Conservation (phyloP, 2,797 vertebrate species). For the Catharus ustulatus region DNA sequence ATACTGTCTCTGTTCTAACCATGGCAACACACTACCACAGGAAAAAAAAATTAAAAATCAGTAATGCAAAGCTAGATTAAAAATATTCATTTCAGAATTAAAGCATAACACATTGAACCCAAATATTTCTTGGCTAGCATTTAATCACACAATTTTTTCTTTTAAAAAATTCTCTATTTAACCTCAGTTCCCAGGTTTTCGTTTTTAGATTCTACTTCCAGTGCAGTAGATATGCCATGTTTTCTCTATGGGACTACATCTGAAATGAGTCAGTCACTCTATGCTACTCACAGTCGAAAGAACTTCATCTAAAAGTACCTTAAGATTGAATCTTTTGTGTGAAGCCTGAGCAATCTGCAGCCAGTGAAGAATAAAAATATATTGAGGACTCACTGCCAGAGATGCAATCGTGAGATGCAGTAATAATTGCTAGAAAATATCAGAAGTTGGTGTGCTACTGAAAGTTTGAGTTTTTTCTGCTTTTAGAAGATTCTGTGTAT, state of each 20-base stretch:
- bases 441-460: background rate
- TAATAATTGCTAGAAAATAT: slow-evolving; percentile 29
- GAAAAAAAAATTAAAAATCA: background rate
- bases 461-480: background rate
- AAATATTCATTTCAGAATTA: background rate
- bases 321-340: slow-evolving; percentile 46
- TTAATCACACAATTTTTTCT: background rate
- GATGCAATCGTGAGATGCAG: background rate
- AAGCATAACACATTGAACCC: background rate
- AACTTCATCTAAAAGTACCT: slow-evolving; percentile 46
- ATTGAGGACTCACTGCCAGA: background rate
- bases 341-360: slow-evolving; percentile 12
- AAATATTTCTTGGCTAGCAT: background rate
- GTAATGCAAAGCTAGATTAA: background rate
- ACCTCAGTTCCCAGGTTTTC: background rate
- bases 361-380: slow-evolving; percentile 37
- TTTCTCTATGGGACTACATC: slow-evolving; percentile 3
- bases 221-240: background rate
- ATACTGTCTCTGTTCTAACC: background rate
- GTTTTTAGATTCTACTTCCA: background rate
- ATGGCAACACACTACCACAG: background rate
- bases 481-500: background rate
- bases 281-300: background rate
- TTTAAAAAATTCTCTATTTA: background rate
- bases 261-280: slow-evolving; percentile 28